phyloP scores from a whole-genome alignment of 2,797 vertebrate species.

The Chloroceryle amazona region DNA sequence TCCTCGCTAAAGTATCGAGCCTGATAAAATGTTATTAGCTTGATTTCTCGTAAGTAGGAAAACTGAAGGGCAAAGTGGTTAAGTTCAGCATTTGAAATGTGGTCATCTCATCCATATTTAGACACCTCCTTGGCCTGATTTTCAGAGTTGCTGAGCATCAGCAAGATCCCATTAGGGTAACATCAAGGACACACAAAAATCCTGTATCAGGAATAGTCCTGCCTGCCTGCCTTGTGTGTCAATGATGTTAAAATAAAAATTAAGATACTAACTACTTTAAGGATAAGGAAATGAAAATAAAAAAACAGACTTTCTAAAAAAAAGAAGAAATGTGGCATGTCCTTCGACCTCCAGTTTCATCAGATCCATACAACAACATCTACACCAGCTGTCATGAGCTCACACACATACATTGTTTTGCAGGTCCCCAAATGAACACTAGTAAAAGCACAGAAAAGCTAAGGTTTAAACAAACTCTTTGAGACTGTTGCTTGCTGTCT shows the following conservation, averaged over 20 bases:
- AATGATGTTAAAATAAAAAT: neutral
- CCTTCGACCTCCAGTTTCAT: neutral
- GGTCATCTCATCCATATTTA: constrained; percentile 43
- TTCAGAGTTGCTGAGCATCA: constrained; percentile 6
- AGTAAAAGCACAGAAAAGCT: neutral
- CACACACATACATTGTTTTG: neutral
- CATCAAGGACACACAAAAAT: constrained; percentile 21
- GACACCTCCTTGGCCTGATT: neutral
- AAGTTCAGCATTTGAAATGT: neutral
- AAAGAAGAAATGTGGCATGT: neutral
- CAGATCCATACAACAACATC: neutral
- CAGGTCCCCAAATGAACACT: neutral
- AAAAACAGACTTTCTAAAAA: neutral
- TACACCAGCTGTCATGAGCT: neutral
- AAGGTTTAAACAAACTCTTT: neutral
- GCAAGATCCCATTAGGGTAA: constrained; percentile 17
- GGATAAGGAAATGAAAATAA: neutral
- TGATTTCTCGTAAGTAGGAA: constrained; percentile 31
- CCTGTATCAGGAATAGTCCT: neutral
- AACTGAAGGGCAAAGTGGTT: constrained; percentile 23
- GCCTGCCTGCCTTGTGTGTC: neutral
- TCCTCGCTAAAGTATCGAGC: neutral
- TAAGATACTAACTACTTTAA: neutral
- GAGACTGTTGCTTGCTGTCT: neutral
- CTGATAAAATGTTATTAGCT: neutral